Evolutionary conservation across 2,888 invertebrate genomes (phyloP).

Genomic region (Icerya purchasi): DNA sequence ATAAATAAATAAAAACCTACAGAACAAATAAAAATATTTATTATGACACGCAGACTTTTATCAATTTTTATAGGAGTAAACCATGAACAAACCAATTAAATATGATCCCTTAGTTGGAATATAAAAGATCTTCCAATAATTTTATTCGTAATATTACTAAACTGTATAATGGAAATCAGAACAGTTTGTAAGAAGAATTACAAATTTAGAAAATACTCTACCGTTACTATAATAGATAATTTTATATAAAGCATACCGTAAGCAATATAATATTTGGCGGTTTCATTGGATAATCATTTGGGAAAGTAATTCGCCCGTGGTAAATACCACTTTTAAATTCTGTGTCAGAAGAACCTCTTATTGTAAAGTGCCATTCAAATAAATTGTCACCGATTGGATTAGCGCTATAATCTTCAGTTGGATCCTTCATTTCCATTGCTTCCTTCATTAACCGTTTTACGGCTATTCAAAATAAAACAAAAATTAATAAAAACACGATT

Average conservation of each 20-base stretch:
- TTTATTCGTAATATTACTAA: no score
- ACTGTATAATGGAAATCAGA: background rate
- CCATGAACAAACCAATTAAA: no score
- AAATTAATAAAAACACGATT: no score
- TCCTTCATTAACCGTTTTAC: slow-evolving; percentile 86
- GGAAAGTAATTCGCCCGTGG: slow-evolving; percentile 76
- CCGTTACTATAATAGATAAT: background rate
- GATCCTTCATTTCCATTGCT: slow-evolving; percentile 60
- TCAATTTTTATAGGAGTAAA: no score
- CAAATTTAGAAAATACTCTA: background rate
- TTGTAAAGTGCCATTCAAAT: slow-evolving; percentile 95
- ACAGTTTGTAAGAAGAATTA: background rate
- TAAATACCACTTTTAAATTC: slow-evolving; percentile 81
- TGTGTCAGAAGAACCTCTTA: slow-evolving; percentile 66
- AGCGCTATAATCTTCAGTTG: slow-evolving; percentile 75
- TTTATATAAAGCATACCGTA: slow-evolving; percentile 37
- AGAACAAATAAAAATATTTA: no score
- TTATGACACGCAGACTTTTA: no score
- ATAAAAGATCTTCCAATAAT: no score
- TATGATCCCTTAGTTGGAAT: no score
- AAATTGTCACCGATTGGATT: slow-evolving; percentile 82
- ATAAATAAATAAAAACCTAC: no score
- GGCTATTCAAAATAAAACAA: no score
- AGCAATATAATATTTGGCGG: slow-evolving; percentile 83
- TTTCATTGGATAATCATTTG: slow-evolving; percentile 91